Conservation (phyloP, 1,140 invertebrate species). For the Lineus longissimus region DNA sequence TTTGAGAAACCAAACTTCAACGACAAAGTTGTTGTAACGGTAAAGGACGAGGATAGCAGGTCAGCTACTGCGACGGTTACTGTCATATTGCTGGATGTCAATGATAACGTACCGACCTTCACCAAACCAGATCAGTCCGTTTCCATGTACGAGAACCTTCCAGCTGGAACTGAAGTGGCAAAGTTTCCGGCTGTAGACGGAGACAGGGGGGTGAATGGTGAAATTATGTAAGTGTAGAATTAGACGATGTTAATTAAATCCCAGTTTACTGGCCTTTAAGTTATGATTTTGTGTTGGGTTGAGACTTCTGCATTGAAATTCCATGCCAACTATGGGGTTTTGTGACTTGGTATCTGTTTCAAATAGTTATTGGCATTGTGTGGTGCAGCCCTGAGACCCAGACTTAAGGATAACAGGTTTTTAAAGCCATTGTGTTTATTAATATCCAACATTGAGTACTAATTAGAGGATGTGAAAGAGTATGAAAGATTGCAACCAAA, state of each 20-base stretch:
- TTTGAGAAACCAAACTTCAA: neutral
- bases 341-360: neutral
- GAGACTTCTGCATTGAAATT: neutral
- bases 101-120: neutral
- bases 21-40: neutral
- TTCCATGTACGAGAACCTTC: neutral
- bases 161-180: neutral
- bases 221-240: neutral
- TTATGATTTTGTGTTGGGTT: neutral
- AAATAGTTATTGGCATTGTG: neutral
- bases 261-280: neutral
- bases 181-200: neutral
- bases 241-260: neutral
- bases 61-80: neutral
- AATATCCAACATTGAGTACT: too few relatives aligned
- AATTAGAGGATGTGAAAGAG: too few relatives aligned
- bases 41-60: neutral
- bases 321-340: neutral
- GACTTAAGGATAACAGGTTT: too few relatives aligned
- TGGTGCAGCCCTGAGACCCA: too few relatives aligned
- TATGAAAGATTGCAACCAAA: too few relatives aligned
- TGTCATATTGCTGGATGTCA: neutral
- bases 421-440: too few relatives aligned
- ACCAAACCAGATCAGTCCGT: neutral
- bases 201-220: neutral